Base-by-base conservation (phyloP, 2,113 vertebrate species). In the Osmerus mordax region DNA sequence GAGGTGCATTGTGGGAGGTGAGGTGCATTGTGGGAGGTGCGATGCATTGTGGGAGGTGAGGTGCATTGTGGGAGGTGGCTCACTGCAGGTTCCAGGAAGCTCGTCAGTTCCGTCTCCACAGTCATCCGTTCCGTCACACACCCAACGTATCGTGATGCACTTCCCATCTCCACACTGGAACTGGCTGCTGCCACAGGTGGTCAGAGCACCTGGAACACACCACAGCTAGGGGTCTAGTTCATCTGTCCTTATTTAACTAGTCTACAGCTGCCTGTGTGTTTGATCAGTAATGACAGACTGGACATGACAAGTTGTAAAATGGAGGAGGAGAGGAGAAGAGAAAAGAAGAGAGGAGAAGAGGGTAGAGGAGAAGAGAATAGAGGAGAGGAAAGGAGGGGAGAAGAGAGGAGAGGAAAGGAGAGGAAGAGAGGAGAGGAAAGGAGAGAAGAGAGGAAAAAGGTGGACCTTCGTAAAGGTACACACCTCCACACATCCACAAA, bases 61-160 rank as follows among this genome's bases (percentile, higher is more conserved):
- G 11, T 14, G 11, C 25, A 19, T 16, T 16, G 1, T 25, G 3
- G 0, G 0, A 15, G 16, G 0, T 21, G 12, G 93, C 95, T 96
- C 83, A 97, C 96, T 62, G 88, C 95, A 97, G 0, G 87, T 89
- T 13, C 87, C 90, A 0, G 72, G 77, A n/a, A 90, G 87, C 73
- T 97, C 95, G 7, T 97, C 95, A 0, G 93, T 93, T 63, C 90
- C 92, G 0, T 96, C 95, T 0, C 69, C 71, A 25, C 96, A 97
- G 81, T 97, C 96, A 0, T 95, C 73, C 0, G 58, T 72, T 25
- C 92, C 93, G 0, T 97, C 95, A 3, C 96, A 97, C 6, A 92
- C 80, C 96, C 95, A 97, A 25, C 87, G 81, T 53, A 23, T 15
- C 1, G 91, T 81, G 75, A 97, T 90, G 72, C 94, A 96, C 4